Conservation (phyloP, 2,797 vertebrate species). For the Margarornis squamiger region DNA sequence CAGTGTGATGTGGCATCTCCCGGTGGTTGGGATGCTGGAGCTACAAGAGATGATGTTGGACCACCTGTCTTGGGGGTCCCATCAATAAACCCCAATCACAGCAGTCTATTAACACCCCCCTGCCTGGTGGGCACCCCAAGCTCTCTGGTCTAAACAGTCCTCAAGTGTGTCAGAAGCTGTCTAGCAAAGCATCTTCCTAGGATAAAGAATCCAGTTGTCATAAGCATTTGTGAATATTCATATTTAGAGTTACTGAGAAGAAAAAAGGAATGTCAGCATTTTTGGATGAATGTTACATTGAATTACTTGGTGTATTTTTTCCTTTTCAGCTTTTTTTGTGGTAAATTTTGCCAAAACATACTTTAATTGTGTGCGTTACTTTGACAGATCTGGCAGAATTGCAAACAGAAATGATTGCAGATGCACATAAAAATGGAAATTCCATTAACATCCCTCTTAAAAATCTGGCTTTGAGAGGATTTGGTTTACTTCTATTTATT, state of each 20-base stretch:
- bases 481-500: neutral
- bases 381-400: neutral
- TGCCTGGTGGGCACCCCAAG: neutral
- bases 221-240: neutral
- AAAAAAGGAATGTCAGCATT: neutral
- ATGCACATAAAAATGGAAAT: neutral
- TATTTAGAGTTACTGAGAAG: neutral
- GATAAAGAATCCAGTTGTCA: neutral
- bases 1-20: neutral
- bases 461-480: neutral
- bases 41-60: neutral
- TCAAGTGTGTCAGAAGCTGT: neutral
- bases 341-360: slow-evolving; percentile 3
- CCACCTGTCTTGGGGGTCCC: neutral
- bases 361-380: neutral
- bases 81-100: neutral
- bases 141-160: neutral
- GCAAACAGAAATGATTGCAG: neutral
- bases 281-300: neutral
- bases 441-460: neutral
- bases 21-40: neutral
- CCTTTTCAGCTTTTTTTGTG: neutral
- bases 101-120: neutral
- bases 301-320: neutral
- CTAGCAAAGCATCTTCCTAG: neutral